phyloP scores from a whole-genome alignment of 2,113 vertebrate genomes.

The Ginglymostoma cirratum region DNA sequence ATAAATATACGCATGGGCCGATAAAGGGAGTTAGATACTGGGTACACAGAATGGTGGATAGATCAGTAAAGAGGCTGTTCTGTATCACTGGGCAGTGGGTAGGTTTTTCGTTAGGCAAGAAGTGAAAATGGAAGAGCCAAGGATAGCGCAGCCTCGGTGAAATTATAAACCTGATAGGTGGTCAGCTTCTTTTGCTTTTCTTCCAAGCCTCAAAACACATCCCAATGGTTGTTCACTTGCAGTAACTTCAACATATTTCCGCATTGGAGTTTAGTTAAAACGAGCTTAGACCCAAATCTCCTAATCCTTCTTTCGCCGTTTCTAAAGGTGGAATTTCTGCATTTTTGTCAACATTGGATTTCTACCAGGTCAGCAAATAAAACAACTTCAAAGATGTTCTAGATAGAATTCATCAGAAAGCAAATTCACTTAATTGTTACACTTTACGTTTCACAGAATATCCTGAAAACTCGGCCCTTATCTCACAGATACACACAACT shows the following conservation, averaged over 20 bases:
- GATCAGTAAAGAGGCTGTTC: background rate
- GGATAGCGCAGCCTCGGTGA: background rate
- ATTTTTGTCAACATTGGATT: background rate
- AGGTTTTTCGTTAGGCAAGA: background rate
- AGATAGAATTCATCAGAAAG: background rate
- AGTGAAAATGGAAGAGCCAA: background rate
- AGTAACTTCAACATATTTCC: background rate
- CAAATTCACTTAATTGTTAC: background rate
- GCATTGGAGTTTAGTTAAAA: background rate
- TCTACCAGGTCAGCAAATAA: background rate
- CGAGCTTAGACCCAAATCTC: background rate
- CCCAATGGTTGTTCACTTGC: background rate
- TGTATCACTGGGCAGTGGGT: background rate
- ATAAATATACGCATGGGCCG: background rate
- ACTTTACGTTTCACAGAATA: background rate
- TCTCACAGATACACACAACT: background rate
- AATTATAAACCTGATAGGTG: background rate
- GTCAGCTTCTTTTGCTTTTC: no score
- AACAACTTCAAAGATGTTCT: background rate
- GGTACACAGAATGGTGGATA: background rate
- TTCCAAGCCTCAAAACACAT: background rate
- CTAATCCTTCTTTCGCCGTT: background rate
- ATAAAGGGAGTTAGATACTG: background rate
- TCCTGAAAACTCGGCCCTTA: background rate
- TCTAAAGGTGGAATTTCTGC: background rate